Evolutionary conservation across 2,888 invertebrate genomes (phyloP).

Genomic region (Polyommatus icarus): DNA sequence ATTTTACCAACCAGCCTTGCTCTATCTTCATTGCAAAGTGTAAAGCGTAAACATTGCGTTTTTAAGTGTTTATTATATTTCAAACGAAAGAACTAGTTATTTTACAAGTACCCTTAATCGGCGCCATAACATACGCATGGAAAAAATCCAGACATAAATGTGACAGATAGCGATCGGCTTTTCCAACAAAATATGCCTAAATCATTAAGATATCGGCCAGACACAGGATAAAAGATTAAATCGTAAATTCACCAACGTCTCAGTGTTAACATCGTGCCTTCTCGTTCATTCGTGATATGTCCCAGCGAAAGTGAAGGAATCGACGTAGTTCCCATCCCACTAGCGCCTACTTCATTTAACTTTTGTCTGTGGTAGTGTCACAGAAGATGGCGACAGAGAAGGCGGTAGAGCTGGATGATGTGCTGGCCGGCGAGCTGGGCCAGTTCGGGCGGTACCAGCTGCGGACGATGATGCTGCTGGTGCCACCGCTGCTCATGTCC

Average conservation of each 20-base stretch:
- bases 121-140: background rate
- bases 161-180: background rate
- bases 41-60: too few species aligned
- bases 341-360: too few species aligned
- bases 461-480: constrained; percentile 55
- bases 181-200: background rate
- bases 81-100: too few species aligned
- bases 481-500: constrained; percentile 83
- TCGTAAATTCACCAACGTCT: too few species aligned
- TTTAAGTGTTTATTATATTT: too few species aligned
- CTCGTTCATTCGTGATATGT: too few species aligned
- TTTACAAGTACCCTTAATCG: too few species aligned
- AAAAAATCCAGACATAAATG: background rate
- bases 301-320: too few species aligned
- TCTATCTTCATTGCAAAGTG: too few species aligned
- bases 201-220: background rate
- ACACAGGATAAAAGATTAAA: background rate
- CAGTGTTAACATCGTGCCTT: too few species aligned
- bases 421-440: background rate
- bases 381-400: background rate
- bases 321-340: too few species aligned
- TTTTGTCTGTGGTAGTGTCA: background rate
- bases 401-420: background rate
- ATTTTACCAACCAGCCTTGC: too few species aligned
- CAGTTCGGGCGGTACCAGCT: background rate